Base-by-base conservation (phyloP, 2,113 vertebrate genomes). In the Cavia aperea region DNA sequence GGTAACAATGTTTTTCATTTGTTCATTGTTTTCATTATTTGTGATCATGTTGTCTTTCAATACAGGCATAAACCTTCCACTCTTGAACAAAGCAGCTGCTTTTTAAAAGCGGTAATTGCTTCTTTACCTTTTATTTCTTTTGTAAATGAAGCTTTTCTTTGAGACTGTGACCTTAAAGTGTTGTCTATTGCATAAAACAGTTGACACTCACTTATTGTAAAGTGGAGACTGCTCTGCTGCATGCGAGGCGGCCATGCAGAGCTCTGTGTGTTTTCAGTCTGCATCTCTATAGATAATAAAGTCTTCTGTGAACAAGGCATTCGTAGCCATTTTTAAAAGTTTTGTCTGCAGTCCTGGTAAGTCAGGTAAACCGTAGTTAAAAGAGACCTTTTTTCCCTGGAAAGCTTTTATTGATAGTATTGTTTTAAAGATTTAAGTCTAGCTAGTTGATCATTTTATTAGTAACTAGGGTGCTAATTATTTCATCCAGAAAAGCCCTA, bases 51-150 rank as follows among this genome's bases (percentile, higher is more conserved):
- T 99, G 98, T 99, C 98, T 99, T 98, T 98, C 98, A 98, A 98
- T 98, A 98, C 98, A 99, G 98, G 98, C 98, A 97, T 98, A 98
- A 98, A 98, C 98, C 98, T 98, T 98, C 98, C 98, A 98, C 98
- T 98, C 98, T 98, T 98, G 98, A 98, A 97, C 98, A 98, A 98
- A 98, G 98, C 98, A 98, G 98, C 98, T 98, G 98, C 98, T 99
- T 98, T 98, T 98, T 98, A 98, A 98, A 98, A 99, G 98, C 98
- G 98, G 98, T 99, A 99, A 99, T 98, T 98, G 98, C 98, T 98
- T 98, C 98, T 98, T 99, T 99, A 98, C 98, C 98, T 98, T 98
- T 98, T 98, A 97, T 98, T 98, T 98, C 98, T 98, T 98, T 98
- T 98, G 97, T 98, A 98, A 98, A 98, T 98, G 97, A 98, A 97